Conservation (phyloP, 2,113 vertebrate species). For the Peromyscus californicus region DNA sequence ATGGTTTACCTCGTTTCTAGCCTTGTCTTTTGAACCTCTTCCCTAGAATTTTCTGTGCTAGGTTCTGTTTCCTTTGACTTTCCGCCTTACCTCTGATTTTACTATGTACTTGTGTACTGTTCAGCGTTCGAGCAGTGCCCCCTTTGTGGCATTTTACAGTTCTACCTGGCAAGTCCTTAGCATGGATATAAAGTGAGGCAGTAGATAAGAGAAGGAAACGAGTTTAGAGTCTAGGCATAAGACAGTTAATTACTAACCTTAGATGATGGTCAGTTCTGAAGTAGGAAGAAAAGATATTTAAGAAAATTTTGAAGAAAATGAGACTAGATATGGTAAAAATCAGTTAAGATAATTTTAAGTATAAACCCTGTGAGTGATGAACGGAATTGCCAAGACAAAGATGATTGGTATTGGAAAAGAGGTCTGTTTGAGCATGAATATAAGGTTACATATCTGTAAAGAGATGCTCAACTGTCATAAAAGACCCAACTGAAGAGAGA, state of each 20-base stretch:
- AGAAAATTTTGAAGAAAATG: not conserved
- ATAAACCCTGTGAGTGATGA: not conserved
- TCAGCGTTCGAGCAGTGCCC: not conserved
- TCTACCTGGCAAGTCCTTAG: not conserved
- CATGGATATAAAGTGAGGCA: not conserved
- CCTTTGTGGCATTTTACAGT: not conserved
- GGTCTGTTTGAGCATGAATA: not conserved
- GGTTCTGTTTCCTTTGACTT: not conserved
- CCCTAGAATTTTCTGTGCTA: not conserved
- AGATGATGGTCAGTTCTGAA: not conserved
- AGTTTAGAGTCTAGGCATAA: not conserved
- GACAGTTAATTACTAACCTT: not conserved
- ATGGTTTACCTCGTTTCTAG: not conserved
- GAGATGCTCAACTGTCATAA: not conserved
- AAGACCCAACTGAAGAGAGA: not conserved
- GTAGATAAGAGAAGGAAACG: not conserved
- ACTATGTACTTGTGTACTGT: not conserved
- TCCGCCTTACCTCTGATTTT: not conserved
- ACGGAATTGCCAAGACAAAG: not conserved
- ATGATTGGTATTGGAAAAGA: not conserved
- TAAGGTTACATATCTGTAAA: not conserved
- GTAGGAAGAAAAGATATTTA: slow-evolving; percentile 10
- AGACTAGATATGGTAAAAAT: not conserved
- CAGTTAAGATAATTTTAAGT: not conserved
- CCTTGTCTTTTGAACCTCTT: not conserved